phyloP scores from a whole-genome alignment of 2,797 vertebrate species.

The Hemitrygon akajei region DNA sequence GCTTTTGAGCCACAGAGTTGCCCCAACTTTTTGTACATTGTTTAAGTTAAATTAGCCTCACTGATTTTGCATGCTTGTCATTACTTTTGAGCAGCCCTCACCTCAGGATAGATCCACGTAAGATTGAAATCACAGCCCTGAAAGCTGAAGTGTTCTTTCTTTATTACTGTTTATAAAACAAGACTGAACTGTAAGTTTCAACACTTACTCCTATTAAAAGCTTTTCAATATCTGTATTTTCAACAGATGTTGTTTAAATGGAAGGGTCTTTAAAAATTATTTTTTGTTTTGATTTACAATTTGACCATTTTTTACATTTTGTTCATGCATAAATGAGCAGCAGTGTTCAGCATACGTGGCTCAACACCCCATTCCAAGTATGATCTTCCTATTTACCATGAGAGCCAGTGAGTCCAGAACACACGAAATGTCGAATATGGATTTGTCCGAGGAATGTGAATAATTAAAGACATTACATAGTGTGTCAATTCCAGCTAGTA shows the following conservation, averaged over 20 bases:
- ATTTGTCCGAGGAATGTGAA: neutral
- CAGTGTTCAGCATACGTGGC: neutral
- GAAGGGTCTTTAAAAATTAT: neutral
- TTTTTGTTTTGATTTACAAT: neutral
- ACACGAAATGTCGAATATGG: neutral
- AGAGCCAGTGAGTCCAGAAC: neutral
- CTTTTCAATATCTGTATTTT: neutral
- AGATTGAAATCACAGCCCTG: neutral
- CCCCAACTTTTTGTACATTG: too few species aligned
- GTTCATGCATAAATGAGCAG: neutral
- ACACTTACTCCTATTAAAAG: neutral
- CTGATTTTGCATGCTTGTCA: neutral
- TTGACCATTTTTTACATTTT: neutral
- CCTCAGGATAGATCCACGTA: neutral
- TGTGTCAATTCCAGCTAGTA: neutral
- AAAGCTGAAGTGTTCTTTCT: neutral
- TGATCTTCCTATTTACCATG: neutral
- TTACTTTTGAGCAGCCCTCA: neutral
- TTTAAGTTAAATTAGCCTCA: neutral
- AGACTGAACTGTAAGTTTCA: neutral
- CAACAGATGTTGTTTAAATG: neutral
- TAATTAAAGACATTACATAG: neutral
- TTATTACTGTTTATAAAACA: neutral
- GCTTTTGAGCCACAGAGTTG: too few species aligned
- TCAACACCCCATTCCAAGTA: neutral